Percentiles rank a stretch among this genome's conserved stretches.
These are phyloP conservation scores for Tenrec ecaudatus DNA, from an alignment of 2,113 vertebrate species.

Conservation along the genomic window DNA sequence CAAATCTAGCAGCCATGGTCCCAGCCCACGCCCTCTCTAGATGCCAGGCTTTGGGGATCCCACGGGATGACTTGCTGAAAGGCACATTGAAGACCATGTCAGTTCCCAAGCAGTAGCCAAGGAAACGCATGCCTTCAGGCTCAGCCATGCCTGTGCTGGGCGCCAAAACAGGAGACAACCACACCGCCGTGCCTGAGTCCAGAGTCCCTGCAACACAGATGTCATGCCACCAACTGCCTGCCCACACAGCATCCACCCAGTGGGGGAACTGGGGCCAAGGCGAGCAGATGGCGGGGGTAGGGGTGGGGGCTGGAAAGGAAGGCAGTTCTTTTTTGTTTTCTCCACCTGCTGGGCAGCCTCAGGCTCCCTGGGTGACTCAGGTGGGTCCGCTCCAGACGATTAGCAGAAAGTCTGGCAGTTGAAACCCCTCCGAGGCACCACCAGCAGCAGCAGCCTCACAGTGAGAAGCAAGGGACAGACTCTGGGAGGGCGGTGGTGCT, in stretches of 20 bases:
- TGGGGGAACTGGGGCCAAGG: background rate
- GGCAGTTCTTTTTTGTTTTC: constrained; percentile 11
- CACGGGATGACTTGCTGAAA: background rate
- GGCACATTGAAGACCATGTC: background rate
- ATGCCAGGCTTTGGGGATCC: background rate
- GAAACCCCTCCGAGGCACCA: background rate
- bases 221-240: constrained; percentile 69
- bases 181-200: constrained; percentile 52
- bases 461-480: no score
- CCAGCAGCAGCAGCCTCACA: background rate
- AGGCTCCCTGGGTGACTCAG: background rate
- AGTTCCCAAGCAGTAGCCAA: constrained; percentile 70
- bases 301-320: background rate
- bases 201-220: constrained; percentile 72
- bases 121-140: constrained; percentile 64
- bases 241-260: constrained; percentile 53
- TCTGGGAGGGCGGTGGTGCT: no score
- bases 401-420: background rate
- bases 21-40: background rate
- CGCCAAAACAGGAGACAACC: constrained; percentile 62
- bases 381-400: background rate
- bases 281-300: constrained; percentile 50
- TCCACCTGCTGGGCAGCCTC: background rate
- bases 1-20: constrained; percentile 63
- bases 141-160: constrained; percentile 43